These are phyloP conservation scores for Falcaria lacertinaria DNA, from an alignment of 2,888 invertebrate genomes.

Conservation along the genomic window DNA sequence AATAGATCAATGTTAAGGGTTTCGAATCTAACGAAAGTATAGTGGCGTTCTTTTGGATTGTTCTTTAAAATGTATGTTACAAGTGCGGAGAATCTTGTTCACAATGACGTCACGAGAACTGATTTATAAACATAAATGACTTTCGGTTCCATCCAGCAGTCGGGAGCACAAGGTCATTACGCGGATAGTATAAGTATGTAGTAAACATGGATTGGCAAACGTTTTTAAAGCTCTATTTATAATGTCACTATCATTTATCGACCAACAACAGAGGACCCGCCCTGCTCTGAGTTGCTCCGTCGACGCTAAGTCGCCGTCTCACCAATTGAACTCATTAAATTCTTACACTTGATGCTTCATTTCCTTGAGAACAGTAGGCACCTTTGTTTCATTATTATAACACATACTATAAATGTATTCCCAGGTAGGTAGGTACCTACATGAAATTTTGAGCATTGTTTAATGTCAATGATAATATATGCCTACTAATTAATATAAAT, in stretches of 20 bases:
- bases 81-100: conserved; percentile 56
- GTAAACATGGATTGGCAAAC: conserved; percentile 65
- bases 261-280: conserved; percentile 56
- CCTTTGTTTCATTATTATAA: too few species aligned
- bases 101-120: conserved; percentile 70
- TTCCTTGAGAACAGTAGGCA: too few species aligned
- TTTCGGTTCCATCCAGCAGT: conserved; percentile 62
- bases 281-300: conserved; percentile 33
- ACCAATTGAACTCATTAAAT: conserved; percentile 19
- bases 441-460: too few species aligned
- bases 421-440: too few species aligned
- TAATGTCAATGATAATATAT: too few species aligned
- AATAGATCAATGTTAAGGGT: conserved; percentile 3
- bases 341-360: conserved; percentile 4
- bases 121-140: conserved; percentile 72
- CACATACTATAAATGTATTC: too few species aligned
- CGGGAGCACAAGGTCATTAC: conserved; percentile 68
- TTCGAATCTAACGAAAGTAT: conserved; percentile 8
- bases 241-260: conserved; percentile 45
- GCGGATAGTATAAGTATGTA: conserved; percentile 52
- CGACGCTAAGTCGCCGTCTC: conserved; percentile 24
- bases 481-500: too few species aligned
- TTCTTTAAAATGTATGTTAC: conserved; percentile 30
- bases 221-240: conserved; percentile 62
- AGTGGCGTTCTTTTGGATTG: conserved; percentile 15